Evolutionary conservation across 2,113 vertebrate genomes (phyloP).

Genomic region (Carassius auratus): DNA sequence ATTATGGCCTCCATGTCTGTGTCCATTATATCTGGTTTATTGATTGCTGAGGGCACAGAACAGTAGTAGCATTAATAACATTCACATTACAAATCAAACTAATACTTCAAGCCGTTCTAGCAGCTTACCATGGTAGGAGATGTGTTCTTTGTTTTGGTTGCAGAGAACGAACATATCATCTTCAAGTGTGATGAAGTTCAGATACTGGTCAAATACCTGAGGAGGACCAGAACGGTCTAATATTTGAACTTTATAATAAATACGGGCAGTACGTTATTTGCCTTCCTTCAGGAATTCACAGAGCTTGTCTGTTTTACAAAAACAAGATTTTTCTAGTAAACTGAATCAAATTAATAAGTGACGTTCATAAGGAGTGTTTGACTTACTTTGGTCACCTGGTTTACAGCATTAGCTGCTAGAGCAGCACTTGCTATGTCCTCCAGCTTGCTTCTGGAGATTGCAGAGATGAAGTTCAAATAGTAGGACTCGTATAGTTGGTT

Average conservation of each 20-base stretch:
- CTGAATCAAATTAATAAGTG: not conserved
- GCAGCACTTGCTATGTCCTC: conserved; percentile 98
- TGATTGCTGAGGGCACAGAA: conserved; percentile 80
- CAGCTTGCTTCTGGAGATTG: conserved; percentile 96
- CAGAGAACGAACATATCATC: conserved; percentile 98
- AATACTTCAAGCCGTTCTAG: not conserved
- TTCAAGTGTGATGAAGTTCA: conserved; percentile 99
- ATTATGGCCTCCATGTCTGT: conserved; percentile 97
- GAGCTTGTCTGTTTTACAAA: not conserved
- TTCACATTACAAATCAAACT: not conserved
- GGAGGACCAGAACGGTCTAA: conserved; percentile 40
- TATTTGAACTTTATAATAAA: not conserved
- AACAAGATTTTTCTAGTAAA: not conserved
- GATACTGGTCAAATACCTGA: conserved; percentile 98
- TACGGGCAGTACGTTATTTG: not conserved
- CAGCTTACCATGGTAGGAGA: conserved; percentile 94
- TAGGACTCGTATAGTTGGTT: conserved; percentile 96
- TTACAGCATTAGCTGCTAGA: conserved; percentile 88
- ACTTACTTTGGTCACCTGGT: conserved; percentile 93
- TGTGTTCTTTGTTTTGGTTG: conserved; percentile 95
- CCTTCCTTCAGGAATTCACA: not conserved
- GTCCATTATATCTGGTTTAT: conserved; percentile 92
- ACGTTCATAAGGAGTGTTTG: not conserved
- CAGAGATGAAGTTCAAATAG: conserved; percentile 98
- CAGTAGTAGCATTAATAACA: not conserved